A percentile compares a stretch with the other conserved stretches of the same genome.
phyloP scores from a whole-genome alignment of 2,888 invertebrate genomes.

The Argyresthia goedartella region DNA sequence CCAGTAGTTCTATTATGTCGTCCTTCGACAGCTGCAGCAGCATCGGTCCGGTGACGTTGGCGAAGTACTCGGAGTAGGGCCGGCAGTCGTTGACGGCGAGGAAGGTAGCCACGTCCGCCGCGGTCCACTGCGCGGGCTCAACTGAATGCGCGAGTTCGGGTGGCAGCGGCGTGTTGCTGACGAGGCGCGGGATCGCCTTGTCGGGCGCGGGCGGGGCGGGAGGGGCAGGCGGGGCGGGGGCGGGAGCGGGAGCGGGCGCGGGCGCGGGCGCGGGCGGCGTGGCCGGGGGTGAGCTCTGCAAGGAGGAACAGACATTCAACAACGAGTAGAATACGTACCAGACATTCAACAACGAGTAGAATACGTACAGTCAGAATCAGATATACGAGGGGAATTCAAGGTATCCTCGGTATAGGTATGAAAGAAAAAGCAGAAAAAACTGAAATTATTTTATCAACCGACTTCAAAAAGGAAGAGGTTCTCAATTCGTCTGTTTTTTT shows the following conservation, averaged over 20 bases:
- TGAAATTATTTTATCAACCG: too few relatives aligned
- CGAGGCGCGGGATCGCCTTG: constrained; percentile 75
- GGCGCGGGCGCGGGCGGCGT: constrained; percentile 15
- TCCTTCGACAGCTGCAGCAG: constrained; percentile 88
- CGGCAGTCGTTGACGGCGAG: constrained; percentile 89
- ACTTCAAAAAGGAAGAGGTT: too few relatives aligned
- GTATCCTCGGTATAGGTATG: too few relatives aligned
- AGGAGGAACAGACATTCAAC: too few relatives aligned
- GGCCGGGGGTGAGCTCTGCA: too few relatives aligned
- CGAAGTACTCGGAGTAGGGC: constrained; percentile 77
- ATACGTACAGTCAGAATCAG: too few relatives aligned
- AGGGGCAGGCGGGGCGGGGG: too few relatives aligned
- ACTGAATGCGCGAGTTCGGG: constrained; percentile 64
- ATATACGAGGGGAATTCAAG: too few relatives aligned
- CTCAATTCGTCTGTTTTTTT: too few relatives aligned
- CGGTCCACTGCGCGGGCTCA: constrained; percentile 77
- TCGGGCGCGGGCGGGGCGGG: constrained; percentile 25
- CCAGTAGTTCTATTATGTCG: constrained; percentile 88
- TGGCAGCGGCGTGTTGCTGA: constrained; percentile 65
- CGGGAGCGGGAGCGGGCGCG: constrained; percentile 26
- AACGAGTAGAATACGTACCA: too few relatives aligned
- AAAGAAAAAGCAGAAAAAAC: too few relatives aligned
- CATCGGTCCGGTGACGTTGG: constrained; percentile 82
- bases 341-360: too few relatives aligned
- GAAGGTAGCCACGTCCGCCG: constrained; percentile 88